Base-by-base conservation (phyloP, 2,888 invertebrate species). In the Abrostola triplasia region DNA sequence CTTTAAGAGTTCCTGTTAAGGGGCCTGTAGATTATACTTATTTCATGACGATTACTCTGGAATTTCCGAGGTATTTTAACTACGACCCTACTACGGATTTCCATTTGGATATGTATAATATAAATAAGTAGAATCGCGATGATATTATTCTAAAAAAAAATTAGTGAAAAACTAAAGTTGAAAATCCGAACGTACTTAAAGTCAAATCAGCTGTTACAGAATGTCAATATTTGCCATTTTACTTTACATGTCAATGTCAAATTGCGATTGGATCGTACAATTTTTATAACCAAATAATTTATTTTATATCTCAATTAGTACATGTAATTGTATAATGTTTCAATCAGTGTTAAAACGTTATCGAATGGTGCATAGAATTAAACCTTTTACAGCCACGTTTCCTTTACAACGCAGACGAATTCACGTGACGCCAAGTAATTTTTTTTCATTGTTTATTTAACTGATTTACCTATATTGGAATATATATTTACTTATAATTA, bases 341-440 rank as follows among this genome's bases (percentile, higher is more conserved):
- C 77, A 68, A 52, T 52, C 71, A 13, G 37, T 67, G 5, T 36
- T 80, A 48, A 78, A 64, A 57, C 67, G 67, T 38, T 67, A 44
- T 66, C 13, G 68, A 37, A 53, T 58, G 44, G 37, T 67, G 36
- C 64, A 56, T 42, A 71, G 68, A 58, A 54, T 82, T 0, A 85
- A 77, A 59, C 41, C 68, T 5, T 36, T 79, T 36, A 79, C 69
- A 51, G 12, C 62, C 6, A 40, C 64, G 59, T 51, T 80, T 63
- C 60, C 74, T 13, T 38, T 65, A 54, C 77, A 76, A 77, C 76
- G 71, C 40, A 82, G 88, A 70, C 67, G 63, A 67, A 80, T 92
- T 76, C 88, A 89, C 64, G 70, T 84, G 70, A 86, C 91, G 36
- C 35, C 84, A 79, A 85, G 92, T 92, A 84, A 74, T 44, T 42